Conservation (phyloP, 2,888 invertebrate species). For the Pegoplata infirma region DNA sequence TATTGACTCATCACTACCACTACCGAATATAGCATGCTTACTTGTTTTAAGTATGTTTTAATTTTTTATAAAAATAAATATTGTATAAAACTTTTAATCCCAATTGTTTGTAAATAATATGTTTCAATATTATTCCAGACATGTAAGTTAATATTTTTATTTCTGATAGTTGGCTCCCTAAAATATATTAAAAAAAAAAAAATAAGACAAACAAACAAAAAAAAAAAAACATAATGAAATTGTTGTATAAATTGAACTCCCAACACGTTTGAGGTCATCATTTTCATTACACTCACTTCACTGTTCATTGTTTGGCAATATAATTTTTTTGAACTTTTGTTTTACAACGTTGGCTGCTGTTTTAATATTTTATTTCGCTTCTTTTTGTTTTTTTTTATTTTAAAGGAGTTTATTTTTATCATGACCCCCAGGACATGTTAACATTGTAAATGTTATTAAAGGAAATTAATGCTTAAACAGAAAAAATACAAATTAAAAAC, state of each 20-base stretch:
- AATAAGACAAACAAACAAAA: too few species aligned
- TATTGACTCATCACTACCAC: too few species aligned
- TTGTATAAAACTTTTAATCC: constrained; percentile 4
- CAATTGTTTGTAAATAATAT: constrained; percentile 14
- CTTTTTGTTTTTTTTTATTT: not conserved
- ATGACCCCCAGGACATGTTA: constrained; percentile 41
- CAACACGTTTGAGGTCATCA: constrained; percentile 29
- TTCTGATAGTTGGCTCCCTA: not conserved
- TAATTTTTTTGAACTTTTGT: not conserved
- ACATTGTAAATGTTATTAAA: constrained; percentile 35
- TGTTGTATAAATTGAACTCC: constrained; percentile 17
- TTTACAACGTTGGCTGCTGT: not conserved
- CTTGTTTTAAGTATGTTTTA: not conserved
- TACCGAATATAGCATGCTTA: not conserved
- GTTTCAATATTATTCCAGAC: constrained; percentile 8
- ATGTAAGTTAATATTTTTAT: constrained; percentile 17
- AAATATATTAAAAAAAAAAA: constrained; percentile 1
- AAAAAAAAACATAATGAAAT: too few species aligned
- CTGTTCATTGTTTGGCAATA: not conserved
- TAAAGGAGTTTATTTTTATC: not conserved
- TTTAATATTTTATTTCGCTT: not conserved
- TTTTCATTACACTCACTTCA: constrained; percentile 17
- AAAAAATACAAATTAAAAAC: constrained; percentile 21
- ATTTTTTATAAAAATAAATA: not conserved
- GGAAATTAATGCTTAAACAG: constrained; percentile 26